phyloP scores from a whole-genome alignment of 1,140 invertebrate genomes.

The Trypoxylus dichotomus region DNA sequence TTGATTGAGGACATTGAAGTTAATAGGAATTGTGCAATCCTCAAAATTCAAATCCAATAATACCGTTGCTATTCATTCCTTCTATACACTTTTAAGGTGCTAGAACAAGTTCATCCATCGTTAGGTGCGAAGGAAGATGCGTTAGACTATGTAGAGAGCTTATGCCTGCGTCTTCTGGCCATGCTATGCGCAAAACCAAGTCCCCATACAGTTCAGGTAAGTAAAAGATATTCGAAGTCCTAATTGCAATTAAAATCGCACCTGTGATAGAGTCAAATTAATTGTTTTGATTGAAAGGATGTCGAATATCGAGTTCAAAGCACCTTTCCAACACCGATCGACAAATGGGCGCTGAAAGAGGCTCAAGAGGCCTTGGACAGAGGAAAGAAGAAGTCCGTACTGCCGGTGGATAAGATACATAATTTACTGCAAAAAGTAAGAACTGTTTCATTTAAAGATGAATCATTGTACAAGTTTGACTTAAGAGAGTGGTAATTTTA shows the following conservation, averaged over 20 bases:
- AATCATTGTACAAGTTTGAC: too few species aligned
- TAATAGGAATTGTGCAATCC: too few species aligned
- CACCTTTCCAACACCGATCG: conserved; percentile 91
- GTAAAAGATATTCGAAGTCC: conserved; percentile 6
- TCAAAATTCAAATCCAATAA: too few species aligned
- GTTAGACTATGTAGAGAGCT: conserved; percentile 87
- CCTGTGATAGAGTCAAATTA: not conserved
- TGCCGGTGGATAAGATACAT: conserved; percentile 91
- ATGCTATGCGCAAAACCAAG: conserved; percentile 86
- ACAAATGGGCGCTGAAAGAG: conserved; percentile 88
- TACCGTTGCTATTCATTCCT: conserved; percentile 31
- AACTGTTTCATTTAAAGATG: not conserved
- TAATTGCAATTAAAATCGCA: too few species aligned
- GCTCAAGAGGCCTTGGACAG: conserved; percentile 82
- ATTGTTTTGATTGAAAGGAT: conserved; percentile 62
- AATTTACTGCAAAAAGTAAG: conserved; percentile 84
- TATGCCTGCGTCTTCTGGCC: conserved; percentile 84
- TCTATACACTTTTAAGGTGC: conserved; percentile 62
- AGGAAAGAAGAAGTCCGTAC: conserved; percentile 77
- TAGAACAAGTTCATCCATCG: conserved; percentile 87
- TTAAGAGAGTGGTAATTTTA: too few species aligned
- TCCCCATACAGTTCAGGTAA: conserved; percentile 71
- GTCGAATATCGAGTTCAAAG: conserved; percentile 89
- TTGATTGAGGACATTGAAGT: too few species aligned
- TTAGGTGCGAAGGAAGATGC: conserved; percentile 87